Percentiles rank a stretch among this genome's conserved stretches.
Evolutionary conservation across 1,140 invertebrate species (phyloP).

Genomic region (Acromyrmex charruanus): DNA sequence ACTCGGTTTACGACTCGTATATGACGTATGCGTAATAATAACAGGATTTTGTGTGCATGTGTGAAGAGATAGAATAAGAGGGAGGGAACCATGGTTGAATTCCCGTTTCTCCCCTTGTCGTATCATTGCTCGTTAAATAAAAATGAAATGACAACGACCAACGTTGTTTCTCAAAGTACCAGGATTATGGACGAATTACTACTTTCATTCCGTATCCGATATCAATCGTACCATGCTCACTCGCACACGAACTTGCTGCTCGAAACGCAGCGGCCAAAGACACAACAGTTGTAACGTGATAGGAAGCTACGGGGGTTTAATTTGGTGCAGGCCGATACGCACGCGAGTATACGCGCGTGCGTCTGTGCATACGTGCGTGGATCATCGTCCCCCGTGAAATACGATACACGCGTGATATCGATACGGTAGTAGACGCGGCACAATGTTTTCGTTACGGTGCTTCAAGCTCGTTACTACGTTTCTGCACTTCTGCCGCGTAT

Average conservation of each 20-base stretch:
- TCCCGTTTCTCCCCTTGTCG: background rate
- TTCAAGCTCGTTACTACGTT: constrained; percentile 49
- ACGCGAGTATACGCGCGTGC: constrained; percentile 33
- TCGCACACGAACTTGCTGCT: constrained; percentile 2
- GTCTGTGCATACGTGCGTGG: constrained; percentile 39
- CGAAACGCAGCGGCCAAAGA: constrained; percentile 39
- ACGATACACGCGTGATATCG: constrained; percentile 70
- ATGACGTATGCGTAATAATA: background rate
- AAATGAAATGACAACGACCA: background rate
- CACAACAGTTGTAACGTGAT: constrained; percentile 68
- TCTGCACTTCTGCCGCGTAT: constrained; percentile 23
- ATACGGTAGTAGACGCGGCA: constrained; percentile 60
- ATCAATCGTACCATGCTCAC: constrained; percentile 4
- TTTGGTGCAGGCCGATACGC: constrained; percentile 48
- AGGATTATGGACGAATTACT: background rate
- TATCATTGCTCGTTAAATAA: background rate
- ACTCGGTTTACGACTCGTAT: background rate
- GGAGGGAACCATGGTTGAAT: background rate
- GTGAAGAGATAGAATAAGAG: background rate
- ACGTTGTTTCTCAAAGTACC: background rate
- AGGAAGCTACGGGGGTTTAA: constrained; percentile 61
- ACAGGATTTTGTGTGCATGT: background rate
- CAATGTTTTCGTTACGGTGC: constrained; percentile 67
- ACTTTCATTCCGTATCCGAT: constrained; percentile 20
- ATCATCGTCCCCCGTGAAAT: constrained; percentile 67